A percentile compares a stretch with the other conserved stretches of the same genome.
Evolutionary conservation across 2,888 invertebrate genomes (phyloP).

Genomic region (Suillia variegata): DNA sequence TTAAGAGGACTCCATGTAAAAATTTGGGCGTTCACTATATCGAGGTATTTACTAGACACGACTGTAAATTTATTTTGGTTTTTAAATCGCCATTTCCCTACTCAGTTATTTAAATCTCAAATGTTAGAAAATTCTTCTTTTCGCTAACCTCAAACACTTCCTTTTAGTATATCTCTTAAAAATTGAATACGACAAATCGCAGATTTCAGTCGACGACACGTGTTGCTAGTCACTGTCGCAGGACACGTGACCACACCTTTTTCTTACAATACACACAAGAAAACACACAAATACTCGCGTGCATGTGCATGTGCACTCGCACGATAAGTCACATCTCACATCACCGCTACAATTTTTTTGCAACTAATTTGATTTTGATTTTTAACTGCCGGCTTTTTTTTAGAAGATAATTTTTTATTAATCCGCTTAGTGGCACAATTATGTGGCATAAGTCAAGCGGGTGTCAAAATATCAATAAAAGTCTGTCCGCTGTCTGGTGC

Average conservation of each 20-base stretch:
- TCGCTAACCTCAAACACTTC: too few species aligned
- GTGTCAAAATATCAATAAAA: conserved; percentile 31
- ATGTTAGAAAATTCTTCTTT: too few species aligned
- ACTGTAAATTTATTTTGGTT: too few species aligned
- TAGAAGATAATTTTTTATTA: conserved; percentile 46
- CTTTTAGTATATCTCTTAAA: too few species aligned
- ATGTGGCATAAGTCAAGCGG: conserved; percentile 35
- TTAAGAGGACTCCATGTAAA: too few species aligned
- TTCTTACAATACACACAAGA: not conserved
- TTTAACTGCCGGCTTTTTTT: too few species aligned
- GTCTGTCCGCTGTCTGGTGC: conserved; percentile 25
- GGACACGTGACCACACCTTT: conserved; percentile 35
- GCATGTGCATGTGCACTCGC: not conserved
- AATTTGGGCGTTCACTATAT: too few species aligned
- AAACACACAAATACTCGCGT: not conserved
- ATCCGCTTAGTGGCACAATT: conserved; percentile 49
- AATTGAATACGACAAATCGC: not conserved
- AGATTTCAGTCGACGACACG: conserved; percentile 34
- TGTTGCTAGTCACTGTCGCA: conserved; percentile 31
- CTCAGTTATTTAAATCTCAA: too few species aligned
- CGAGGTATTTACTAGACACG: too few species aligned
- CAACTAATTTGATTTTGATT: conserved; percentile 57
- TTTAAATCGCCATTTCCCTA: too few species aligned
- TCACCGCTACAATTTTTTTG: too few species aligned
- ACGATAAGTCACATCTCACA: not conserved